Percentiles rank a stretch among this genome's conserved stretches.
Conservation (phyloP, 2,888 invertebrate genomes). For the Eudemis profundana region DNA sequence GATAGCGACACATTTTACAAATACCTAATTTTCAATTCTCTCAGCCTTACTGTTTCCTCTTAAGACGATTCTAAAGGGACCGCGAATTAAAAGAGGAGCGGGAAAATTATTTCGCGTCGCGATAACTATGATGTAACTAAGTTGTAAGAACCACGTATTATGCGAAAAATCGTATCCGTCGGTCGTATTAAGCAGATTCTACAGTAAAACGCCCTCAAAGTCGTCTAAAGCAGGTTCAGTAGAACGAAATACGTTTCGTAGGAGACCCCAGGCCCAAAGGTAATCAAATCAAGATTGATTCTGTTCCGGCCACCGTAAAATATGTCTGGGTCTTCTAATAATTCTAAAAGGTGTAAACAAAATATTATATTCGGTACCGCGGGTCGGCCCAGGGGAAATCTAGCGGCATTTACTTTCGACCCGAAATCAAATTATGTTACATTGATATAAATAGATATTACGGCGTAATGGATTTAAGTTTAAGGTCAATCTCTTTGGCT, state of each 20-base stretch:
- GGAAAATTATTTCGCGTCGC: too few relatives aligned
- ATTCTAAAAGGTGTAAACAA: slow-evolving; percentile 42
- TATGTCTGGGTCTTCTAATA: slow-evolving; percentile 34
- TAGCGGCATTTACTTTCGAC: slow-evolving; percentile 37
- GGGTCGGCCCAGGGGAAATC: slow-evolving; percentile 39
- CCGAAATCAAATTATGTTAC: slow-evolving; percentile 37
- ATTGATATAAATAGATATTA: slow-evolving; percentile 36
- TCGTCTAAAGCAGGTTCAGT: too few relatives aligned
- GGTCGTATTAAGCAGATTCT: too few relatives aligned
- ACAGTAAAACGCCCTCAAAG: too few relatives aligned
- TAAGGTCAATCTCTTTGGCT: neutral
- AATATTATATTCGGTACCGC: slow-evolving; percentile 29
- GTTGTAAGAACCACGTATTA: too few relatives aligned
- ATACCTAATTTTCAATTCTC: too few relatives aligned
- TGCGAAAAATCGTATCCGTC: too few relatives aligned
- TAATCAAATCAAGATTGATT: slow-evolving; percentile 25
- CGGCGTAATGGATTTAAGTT: slow-evolving; percentile 26
- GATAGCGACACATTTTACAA: too few relatives aligned
- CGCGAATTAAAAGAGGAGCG: too few relatives aligned
- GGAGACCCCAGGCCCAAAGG: slow-evolving; percentile 1
- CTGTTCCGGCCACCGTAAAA: slow-evolving; percentile 8
- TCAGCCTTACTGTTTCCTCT: too few relatives aligned
- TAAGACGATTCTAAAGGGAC: too few relatives aligned
- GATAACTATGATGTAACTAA: too few relatives aligned
- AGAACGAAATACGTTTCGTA: neutral